Conservation (phyloP, 1,140 invertebrate species). For the Megalonaias nervosa region DNA sequence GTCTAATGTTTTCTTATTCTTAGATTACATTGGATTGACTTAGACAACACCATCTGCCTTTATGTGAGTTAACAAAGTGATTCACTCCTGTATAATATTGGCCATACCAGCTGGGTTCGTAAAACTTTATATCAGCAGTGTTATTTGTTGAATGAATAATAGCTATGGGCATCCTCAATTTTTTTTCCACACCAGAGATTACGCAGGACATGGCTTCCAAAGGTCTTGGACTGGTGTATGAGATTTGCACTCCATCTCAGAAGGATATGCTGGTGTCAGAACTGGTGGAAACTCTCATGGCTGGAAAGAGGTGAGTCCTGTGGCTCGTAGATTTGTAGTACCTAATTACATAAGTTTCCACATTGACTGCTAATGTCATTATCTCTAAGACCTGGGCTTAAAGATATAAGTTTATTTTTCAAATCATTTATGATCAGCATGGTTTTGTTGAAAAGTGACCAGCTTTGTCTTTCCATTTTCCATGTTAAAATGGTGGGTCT, state of each 20-base stretch:
- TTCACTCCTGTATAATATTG: too few species aligned
- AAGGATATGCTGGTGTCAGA: constrained; percentile 82
- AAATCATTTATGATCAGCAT: too few species aligned
- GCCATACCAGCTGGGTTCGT: too few species aligned
- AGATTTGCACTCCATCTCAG: constrained; percentile 80
- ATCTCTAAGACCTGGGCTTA: neutral
- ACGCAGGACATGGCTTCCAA: constrained; percentile 94
- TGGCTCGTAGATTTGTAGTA: constrained; percentile 15
- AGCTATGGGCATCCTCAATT: neutral
- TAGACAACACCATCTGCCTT: too few species aligned
- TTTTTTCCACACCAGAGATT: constrained; percentile 72
- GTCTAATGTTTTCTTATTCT: too few species aligned
- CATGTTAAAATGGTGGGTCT: neutral
- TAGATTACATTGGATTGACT: too few species aligned
- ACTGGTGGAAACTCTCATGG: constrained; percentile 86
- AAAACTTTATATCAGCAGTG: too few species aligned
- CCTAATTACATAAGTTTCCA: neutral
- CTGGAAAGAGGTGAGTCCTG: constrained; percentile 76
- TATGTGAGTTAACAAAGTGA: too few species aligned
- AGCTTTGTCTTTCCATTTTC: too few species aligned
- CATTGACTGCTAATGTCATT: neutral
- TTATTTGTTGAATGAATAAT: too few species aligned
- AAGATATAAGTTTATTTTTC: neutral
- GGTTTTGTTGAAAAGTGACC: too few species aligned
- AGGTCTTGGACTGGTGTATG: constrained; percentile 89